Conservation (phyloP, 1,140 invertebrate species). For the Chelonus insularis region DNA sequence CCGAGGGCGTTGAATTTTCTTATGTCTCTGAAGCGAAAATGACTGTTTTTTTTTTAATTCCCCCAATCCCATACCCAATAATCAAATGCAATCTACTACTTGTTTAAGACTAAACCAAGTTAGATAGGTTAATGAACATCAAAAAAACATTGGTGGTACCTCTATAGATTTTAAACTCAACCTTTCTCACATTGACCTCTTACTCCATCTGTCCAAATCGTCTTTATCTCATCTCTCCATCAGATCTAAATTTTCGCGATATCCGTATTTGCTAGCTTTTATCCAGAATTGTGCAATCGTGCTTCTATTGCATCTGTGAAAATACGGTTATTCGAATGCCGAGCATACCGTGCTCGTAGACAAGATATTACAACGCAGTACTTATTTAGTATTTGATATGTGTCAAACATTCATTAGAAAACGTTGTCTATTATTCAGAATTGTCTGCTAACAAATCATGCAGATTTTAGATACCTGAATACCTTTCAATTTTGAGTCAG, state of each 20-base stretch:
- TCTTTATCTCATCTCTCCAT: no score
- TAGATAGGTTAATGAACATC: no score
- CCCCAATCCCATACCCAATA: conserved; percentile 11
- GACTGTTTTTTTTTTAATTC: conserved; percentile 20
- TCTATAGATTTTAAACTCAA: not conserved
- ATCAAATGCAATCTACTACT: no score
- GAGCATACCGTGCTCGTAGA: not conserved
- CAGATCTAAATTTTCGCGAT: not conserved
- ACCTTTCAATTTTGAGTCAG: no score
- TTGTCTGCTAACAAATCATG: conserved; percentile 3
- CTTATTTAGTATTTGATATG: not conserved
- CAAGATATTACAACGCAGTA: not conserved
- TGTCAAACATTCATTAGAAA: no score
- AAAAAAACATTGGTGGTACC: not conserved
- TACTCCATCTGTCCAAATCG: no score
- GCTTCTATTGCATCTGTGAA: conserved; percentile 33
- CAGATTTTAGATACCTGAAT: conserved; percentile 10
- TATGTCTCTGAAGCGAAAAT: conserved; percentile 33
- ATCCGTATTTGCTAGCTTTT: not conserved
- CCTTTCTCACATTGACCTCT: not conserved
- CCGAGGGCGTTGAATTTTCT: not conserved
- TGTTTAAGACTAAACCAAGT: no score
- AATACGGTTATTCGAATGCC: conserved; percentile 33
- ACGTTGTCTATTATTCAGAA: not conserved
- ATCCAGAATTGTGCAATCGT: not conserved